Evolutionary conservation across 2,113 vertebrate species (phyloP), one percentile per base, ranked within the genome.

Genomic region (Thamnaconus septentrionalis): DNA sequence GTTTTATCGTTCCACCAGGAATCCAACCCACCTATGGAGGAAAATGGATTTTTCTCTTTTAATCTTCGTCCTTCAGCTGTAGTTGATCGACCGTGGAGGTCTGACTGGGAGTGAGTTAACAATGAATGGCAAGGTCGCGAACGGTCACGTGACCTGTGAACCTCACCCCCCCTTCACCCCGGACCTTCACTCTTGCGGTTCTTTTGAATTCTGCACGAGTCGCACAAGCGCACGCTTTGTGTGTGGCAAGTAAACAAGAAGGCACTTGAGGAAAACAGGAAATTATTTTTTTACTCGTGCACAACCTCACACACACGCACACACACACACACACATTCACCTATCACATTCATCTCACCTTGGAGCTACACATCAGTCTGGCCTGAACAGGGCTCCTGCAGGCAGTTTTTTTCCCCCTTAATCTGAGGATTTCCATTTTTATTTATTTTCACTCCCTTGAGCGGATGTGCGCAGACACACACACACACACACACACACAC

Each of bases 371-470:
- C 56, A 61, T 81, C 65, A 65, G 65, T 64, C 75, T 56, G 41
- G 52, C 64, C 41, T 76, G 65, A 73, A 80, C 75, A 76, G 41
- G 59, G 59, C 43, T 73, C 59, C 77, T 64, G 64, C 51, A 78
- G 80, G 84, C 74, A 75, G 70, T 80, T 31, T 31, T 2, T 31
- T 31, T 83, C 79, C 50, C 80, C 59, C 64, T 52, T 81, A 81
- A 80, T 84, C 81, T 81, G 40, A 64, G 64, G 67, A 77, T 82
- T 83, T 86, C 61, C 52, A 62, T 71, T 71, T 53, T 44, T 51
- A 71, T 59, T 56, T 59, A 78, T 64, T 49, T 56, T 77, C 54
- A 68, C 78, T 80, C 80, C 70, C 78, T 44, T 5, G 40, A n/a
- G 44, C 45, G 60, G 51, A 71, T 71, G 50, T 71, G 55, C 47